Base-by-base conservation (phyloP, 2,888 invertebrate genomes). In the Agonopterix arenella region DNA sequence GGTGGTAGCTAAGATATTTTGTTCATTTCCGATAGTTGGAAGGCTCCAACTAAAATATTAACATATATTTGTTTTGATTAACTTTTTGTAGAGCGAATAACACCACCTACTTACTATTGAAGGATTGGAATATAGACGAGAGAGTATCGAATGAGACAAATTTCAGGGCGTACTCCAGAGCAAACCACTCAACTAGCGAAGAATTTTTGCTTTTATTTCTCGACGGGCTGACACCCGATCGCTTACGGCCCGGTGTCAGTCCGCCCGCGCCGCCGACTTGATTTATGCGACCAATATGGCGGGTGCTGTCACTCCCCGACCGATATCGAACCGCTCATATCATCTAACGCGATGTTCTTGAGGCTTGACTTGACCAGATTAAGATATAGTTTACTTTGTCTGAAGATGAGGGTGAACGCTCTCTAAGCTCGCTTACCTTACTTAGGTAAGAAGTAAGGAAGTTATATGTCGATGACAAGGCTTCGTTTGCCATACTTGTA, bases 251-350 rank as follows among this genome's bases (percentile, higher is more conserved):
- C 73, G 73, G 73, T 78, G 84, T 83, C 85, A 84, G 81, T 81
- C 82, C 76, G 70, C 73, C 40, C 11, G 36, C 36, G 36, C 76
- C 70, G 70, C 67, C 67, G 67, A 76, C 79, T 83, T 89, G 88
- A 89, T 89, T 89, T 89, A 88, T 89, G 88, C 85, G 78, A 77
- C 81, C 86, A 86, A 88, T 86, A 86, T 86, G 86, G 86, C 82
- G 73, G 76, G 69, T 68, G 68, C 78, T 80, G 85, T 84, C 88
- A 84, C 76, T 83, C 78, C 74, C 59, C 71, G 59, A 61, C 68
- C 74, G 73, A 77, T 83, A 82, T 81, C 80, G 79, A 84, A 76
- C 80, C 76, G 70, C 64, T 73, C 77, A 71, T 80, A 80, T 79
- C 76, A 73, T 70, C 73, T 65, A 69, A 64, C 62, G 62, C 28